Conservation (phyloP, 2,888 invertebrate species). For the Endotricha flammealis region DNA sequence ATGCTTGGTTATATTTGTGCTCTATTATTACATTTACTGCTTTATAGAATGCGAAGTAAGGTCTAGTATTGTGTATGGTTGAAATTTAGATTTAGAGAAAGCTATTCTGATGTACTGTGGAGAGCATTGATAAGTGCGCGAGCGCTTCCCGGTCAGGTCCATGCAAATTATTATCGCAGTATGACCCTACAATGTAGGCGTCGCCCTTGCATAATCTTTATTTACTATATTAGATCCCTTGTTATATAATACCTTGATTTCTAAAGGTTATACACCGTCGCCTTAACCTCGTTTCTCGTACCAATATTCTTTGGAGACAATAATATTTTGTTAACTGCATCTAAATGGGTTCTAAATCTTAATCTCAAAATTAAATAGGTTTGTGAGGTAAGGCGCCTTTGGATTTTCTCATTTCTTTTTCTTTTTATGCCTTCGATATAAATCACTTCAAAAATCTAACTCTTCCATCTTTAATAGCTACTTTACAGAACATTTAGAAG, state of each 20-base stretch:
- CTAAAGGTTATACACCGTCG: constrained; percentile 8
- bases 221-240: constrained; percentile 32
- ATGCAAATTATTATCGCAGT: constrained; percentile 67
- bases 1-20: constrained; percentile 7
- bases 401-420: too few species aligned
- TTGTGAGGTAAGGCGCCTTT: too few species aligned
- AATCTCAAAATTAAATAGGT: too few species aligned
- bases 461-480: too few species aligned
- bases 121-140: constrained; percentile 58
- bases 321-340: too few species aligned
- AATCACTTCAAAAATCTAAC: too few species aligned
- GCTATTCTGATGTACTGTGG: constrained; percentile 51
- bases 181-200: constrained; percentile 42
- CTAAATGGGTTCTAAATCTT: too few species aligned
- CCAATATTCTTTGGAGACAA: too few species aligned
- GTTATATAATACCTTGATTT: constrained; percentile 7
- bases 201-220: constrained; percentile 49
- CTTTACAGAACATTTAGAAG: too few species aligned
- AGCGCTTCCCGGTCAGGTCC: constrained; percentile 55
- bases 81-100: constrained; percentile 41
- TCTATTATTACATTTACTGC: constrained; percentile 11
- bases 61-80: constrained; percentile 17
- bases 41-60: constrained; percentile 16
- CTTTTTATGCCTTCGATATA: too few species aligned
- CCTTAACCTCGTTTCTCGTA: too few species aligned